phyloP scores from a whole-genome alignment of 2,113 vertebrate species.

The Coturnix japonica region DNA sequence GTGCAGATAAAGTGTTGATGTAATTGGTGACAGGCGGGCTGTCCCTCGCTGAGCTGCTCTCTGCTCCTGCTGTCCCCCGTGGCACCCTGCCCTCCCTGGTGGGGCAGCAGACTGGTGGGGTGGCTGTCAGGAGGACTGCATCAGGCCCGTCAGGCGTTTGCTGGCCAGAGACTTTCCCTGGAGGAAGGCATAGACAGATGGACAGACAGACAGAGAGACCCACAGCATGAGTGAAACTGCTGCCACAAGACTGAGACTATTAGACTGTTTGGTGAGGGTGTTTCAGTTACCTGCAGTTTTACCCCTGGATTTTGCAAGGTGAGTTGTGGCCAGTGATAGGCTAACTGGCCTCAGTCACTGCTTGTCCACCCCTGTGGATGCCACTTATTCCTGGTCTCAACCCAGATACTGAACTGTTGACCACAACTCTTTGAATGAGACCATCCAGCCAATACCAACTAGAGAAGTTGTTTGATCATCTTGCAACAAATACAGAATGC shows the following conservation, averaged over 20 bases:
- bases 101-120: background rate
- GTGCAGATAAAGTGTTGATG: constrained; percentile 58
- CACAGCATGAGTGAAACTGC: background rate
- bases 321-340: background rate
- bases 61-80: constrained; percentile 22
- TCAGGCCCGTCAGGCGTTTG: constrained; percentile 95
- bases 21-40: constrained; percentile 44
- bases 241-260: background rate
- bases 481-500: too few species aligned
- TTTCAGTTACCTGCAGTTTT: rapidly evolving
- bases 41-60: background rate
- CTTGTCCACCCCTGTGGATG: background rate
- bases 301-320: background rate
- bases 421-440: too few species aligned
- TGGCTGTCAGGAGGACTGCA: constrained; percentile 94
- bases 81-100: constrained; percentile 50
- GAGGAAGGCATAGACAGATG: constrained; percentile 37
- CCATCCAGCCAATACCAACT: too few species aligned
- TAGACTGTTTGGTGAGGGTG: background rate
- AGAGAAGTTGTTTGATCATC: too few species aligned
- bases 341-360: background rate
- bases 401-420: too few species aligned
- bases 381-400: too few species aligned
- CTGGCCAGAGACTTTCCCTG: constrained; percentile 95
- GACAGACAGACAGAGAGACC: constrained; percentile 18